Base-by-base conservation (phyloP, 2,888 invertebrate species). In the Operophtera brumata region DNA sequence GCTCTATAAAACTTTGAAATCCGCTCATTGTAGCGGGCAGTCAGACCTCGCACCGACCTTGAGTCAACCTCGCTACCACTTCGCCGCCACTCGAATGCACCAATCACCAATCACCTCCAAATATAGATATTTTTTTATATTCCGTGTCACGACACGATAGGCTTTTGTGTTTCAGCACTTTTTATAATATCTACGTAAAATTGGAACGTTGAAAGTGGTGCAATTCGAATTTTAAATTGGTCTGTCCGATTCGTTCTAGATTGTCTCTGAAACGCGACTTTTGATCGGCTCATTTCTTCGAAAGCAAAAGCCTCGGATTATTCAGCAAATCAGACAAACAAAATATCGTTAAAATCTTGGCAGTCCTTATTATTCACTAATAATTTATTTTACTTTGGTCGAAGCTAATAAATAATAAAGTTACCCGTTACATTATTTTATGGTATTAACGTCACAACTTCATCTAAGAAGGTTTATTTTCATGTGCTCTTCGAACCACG, bases 21-120 rank as follows among this genome's bases (percentile, higher is more conserved):
- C 37, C 35, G 32, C 34, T 59, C 62, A 65, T 65, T 69, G 64
- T 70, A 71, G 69, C 67, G 67, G 69, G 65, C 64, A 57, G 69
- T 70, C 67, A 75, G 78, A 77, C 81, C 79, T 83, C 79, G 78
- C 60, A 59, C 48, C 82, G 86, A 80, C 86, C 87, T 87, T 84
- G 82, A 62, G 45, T 57, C 78, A 82, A 75, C 86, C 85, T 85
- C 84, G 84, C 67, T 61, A 62, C 67, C 67, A 65, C 75, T 54
- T 87, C 87, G 85, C 88, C 77, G 75, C 85, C 85, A 85, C 73
- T 78, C 75, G 67, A 80, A 77, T 80, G 76, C 81, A 75, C 75
- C 80, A 79, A 79, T 81, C 81, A 75, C 75, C 80, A 79, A 79
- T 81, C 82, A 75, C 79, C 72, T 75, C 83, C 82, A 82, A 87